These are phyloP conservation scores for Lagothrix lagotricha DNA, from an alignment of 2,797 vertebrate genomes.

Conservation along the genomic window DNA sequence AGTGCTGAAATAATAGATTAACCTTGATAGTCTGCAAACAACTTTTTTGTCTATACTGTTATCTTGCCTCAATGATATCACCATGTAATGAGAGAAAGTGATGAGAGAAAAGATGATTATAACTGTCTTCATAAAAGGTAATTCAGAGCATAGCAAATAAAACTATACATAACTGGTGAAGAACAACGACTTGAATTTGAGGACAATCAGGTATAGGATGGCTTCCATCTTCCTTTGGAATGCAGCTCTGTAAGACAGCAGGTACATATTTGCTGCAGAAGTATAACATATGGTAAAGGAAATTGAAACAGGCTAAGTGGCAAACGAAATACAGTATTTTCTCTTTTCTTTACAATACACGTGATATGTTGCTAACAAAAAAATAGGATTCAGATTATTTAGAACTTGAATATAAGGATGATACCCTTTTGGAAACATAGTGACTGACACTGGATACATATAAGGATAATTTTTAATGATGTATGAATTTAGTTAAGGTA, in stretches of 20 bases:
- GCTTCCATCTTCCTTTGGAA: background rate
- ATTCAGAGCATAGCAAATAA: background rate
- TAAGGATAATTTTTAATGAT: conserved; percentile 44
- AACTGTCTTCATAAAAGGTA: background rate
- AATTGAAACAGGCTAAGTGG: conserved; percentile 56
- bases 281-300: conserved; percentile 56
- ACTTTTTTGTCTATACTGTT: background rate
- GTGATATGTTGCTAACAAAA: conserved; percentile 35
- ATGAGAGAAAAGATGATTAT: background rate
- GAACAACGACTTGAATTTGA: background rate
- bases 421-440: conserved; percentile 25
- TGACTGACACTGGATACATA: background rate
- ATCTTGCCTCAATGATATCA: background rate
- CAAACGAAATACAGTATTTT: conserved; percentile 30
- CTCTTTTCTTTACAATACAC: conserved; percentile 33
- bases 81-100: background rate
- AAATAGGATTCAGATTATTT: conserved; percentile 27
- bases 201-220: background rate
- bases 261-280: conserved; percentile 36
- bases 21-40: background rate
- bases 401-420: conserved; percentile 12
- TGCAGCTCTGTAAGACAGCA: background rate
- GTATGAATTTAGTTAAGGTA: conserved; percentile 28
- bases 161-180: background rate
- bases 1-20: background rate